Conservation (phyloP, 2,888 invertebrate genomes). For the Busseola fusca region DNA sequence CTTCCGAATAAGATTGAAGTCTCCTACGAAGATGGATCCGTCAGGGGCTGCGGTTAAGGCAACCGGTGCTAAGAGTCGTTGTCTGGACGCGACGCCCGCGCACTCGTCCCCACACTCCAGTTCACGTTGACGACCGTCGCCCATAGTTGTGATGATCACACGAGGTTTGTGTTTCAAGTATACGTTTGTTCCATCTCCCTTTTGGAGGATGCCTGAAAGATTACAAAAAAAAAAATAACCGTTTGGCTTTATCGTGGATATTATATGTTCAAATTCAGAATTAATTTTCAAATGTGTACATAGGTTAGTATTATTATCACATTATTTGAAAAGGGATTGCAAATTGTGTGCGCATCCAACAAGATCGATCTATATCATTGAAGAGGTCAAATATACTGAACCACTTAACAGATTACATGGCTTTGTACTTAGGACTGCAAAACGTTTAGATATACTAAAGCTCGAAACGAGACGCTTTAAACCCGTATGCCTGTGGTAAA, state of each 20-base stretch:
- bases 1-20: slow-evolving; percentile 97
- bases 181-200: slow-evolving; percentile 98
- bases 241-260: neutral
- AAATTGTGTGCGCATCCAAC: slow-evolving; percentile 25
- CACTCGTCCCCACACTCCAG: slow-evolving; percentile 92
- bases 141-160: slow-evolving; percentile 96
- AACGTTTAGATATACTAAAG: slow-evolving; percentile 53
- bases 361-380: slow-evolving; percentile 42
- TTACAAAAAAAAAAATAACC: neutral
- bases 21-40: slow-evolving; percentile 98
- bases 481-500: slow-evolving; percentile 21
- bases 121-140: slow-evolving; percentile 96
- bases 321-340: slow-evolving; percentile 10
- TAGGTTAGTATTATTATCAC: neutral
- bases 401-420: slow-evolving; percentile 64
- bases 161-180: slow-evolving; percentile 97
- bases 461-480: slow-evolving; percentile 37
- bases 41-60: slow-evolving; percentile 97
- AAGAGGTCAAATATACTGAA: slow-evolving; percentile 56
- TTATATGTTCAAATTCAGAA: neutral
- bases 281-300: neutral
- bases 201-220: slow-evolving; percentile 95
- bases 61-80: slow-evolving; percentile 96
- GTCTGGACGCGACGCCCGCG: slow-evolving; percentile 93
- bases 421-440: slow-evolving; percentile 60